These are phyloP conservation scores for Torymus aiolomorphi DNA, from an alignment of 2,888 invertebrate species.

Conservation along the genomic window DNA sequence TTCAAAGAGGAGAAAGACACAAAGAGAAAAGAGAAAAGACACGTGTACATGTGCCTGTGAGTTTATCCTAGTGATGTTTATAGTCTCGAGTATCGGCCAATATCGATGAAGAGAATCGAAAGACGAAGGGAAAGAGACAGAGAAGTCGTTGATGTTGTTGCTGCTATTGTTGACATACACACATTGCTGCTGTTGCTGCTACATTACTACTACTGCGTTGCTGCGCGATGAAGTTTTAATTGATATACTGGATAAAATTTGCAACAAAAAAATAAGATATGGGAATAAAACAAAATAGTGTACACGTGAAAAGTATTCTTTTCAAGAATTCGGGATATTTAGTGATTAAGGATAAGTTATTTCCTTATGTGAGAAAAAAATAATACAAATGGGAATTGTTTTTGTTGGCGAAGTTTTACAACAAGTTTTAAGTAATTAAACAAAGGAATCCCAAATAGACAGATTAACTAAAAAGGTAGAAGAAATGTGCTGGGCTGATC, in stretches of 20 bases:
- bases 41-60: slow-evolving; percentile 11
- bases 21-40: neutral
- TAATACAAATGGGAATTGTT: slow-evolving; percentile 28
- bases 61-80: slow-evolving; percentile 26
- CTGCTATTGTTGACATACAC: slow-evolving; percentile 36
- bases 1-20: slow-evolving; percentile 5
- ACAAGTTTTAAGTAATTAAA: slow-evolving; percentile 22
- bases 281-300: neutral
- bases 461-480: slow-evolving; percentile 6
- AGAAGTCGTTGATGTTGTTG: slow-evolving; percentile 28
- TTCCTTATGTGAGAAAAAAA: slow-evolving; percentile 8
- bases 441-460: slow-evolving; percentile 24
- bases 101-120: neutral
- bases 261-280: slow-evolving; percentile 33
- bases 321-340: slow-evolving; percentile 14
- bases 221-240: slow-evolving; percentile 33
- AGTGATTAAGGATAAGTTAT: slow-evolving; percentile 22
- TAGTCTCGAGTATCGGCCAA: slow-evolving; percentile 10
- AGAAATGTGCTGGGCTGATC: slow-evolving; percentile 36
- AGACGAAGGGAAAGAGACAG: neutral
- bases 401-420: slow-evolving; percentile 30
- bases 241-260: slow-evolving; percentile 27
- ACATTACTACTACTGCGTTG: slow-evolving; percentile 31
- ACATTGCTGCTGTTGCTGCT: slow-evolving; percentile 42
- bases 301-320: slow-evolving; percentile 7